A percentile compares a stretch with the other conserved stretches of the same genome.
Evolutionary conservation across 2,797 vertebrate species (phyloP).

Genomic region (Squalus acanthias): DNA sequence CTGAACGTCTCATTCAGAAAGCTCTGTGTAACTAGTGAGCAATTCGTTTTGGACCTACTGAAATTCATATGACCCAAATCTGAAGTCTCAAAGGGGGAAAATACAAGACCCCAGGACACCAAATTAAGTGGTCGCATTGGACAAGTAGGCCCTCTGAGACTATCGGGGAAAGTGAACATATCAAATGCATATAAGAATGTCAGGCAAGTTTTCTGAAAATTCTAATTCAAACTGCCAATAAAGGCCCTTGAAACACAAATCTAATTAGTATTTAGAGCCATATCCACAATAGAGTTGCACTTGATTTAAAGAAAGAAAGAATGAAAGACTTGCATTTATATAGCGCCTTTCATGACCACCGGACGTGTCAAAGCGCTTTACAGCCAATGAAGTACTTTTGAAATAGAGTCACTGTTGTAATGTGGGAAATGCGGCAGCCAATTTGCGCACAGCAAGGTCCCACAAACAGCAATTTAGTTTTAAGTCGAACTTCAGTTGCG

Average conservation of each 20-base stretch:
- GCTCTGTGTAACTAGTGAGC: neutral
- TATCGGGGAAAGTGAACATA: neutral
- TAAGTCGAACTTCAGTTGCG: neutral
- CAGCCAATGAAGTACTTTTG: no score
- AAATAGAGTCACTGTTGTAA: no score
- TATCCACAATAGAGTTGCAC: neutral
- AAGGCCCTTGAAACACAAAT: neutral
- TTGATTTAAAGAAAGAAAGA: no score
- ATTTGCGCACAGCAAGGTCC: no score
- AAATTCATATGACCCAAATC: neutral
- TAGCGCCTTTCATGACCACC: no score
- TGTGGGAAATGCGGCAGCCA: no score
- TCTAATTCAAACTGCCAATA: neutral
- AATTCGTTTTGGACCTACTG: neutral
- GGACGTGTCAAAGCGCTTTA: no score
- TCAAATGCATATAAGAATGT: neutral
- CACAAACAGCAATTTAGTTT: neutral
- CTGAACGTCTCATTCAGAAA: neutral
- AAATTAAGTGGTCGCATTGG: neutral
- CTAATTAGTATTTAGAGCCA: neutral
- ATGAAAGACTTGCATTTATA: no score
- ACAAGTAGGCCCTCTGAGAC: neutral
- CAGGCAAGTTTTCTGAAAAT: neutral
- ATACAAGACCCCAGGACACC: neutral
- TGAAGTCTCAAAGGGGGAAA: neutral